Evolutionary conservation across 2,113 vertebrate genomes (phyloP), one percentile per base, ranked within the genome.

Genomic region (Halcyon senegalensis): DNA sequence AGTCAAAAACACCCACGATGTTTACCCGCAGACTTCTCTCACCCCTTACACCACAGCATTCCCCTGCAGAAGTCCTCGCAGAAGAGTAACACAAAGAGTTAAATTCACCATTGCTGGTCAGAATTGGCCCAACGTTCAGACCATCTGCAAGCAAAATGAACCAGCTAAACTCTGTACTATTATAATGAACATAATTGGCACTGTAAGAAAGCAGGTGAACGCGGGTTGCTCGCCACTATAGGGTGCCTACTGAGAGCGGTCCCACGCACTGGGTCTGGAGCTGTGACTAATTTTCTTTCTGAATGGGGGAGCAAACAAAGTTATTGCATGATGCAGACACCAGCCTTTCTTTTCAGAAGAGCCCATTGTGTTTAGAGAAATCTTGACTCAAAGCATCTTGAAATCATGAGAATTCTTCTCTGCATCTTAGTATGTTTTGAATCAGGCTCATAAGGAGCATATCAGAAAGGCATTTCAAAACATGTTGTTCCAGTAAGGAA

Each of bases 261-360:
- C 64, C 91, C 64, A 60, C 41, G 48, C 39, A 30, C 48, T 35
- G 56, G 17, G 31, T 46, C 63, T 28, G 56, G 33, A 48, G 59
- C 79, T 87, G 64, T 31, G 48, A 64, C 14, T 72, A 5, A 78
- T 75, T 87, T 89, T 72, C 79, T 72, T 92, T 62, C 35, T 72
- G 83, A 93, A 72, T 28, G 27, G 3, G 10, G 23, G 7, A 88
- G 19, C 25, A 91, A 91, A 75, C 20, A 51, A 69, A 88, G 55
- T 43, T 73, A 86, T 19, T 86, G 64, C 37, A 17, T 9, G 35
- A 84, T 78, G 48, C 39, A 92, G 46, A 56, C 55, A 74, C 6
- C 43, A 75, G 53, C 24, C 58, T 64, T 67, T 81, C 76, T 89
- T 73, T 76, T 70, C 79, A 70, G 76, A 90, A 94, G 30, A 83